Base-by-base conservation (phyloP, 2,888 invertebrate species). In the Lasioglossum leucozonium region DNA sequence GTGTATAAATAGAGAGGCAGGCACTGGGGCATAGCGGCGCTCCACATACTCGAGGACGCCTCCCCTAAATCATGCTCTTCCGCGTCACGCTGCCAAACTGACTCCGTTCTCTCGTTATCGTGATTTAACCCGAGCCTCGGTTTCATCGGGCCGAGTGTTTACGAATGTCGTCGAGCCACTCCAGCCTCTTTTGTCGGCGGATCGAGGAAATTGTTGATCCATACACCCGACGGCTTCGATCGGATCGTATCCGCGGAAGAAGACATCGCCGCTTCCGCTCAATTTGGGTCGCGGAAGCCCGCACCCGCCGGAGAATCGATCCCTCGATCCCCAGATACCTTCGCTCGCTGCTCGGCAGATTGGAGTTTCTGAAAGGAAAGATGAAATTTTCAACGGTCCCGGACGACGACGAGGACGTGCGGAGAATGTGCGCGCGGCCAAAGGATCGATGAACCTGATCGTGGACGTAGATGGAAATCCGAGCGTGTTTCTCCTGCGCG, bases 31-130 rank as follows among this genome's bases (percentile, higher is more conserved):
- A 77, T 77, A 55, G 58, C 62, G 44, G 10, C 72, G 72, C 62
- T 72, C 42, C 69, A 62, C 84, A 72, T 79, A 75, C 73, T 75
- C 44, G 58, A 37, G 78, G 30, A 69, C 47, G 78, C 51, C 75
- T 69, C 55, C 76, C 72, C 40, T 85, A 87, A 88, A 89, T 89
- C 82, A 88, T 44, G 55, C 71, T 79, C 78, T 84, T 86, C 82
- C 83, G 84, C 73, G 69, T 74, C 62, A 88, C 79, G 79, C 72
- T 75, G 37, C 71, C 79, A 51, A 71, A 77, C 79, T 71, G 81
- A 75, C 74, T 81, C 74, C 51, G 72, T 67, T 58, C 72, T 22
- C 62, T 26, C 82, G 85, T 88, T 90, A 85, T 72, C 88, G 80
- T 89, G 89, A 89, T 84, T 90, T 79, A 88, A 79, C 80, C 72